Base-by-base conservation (phyloP, 2,113 vertebrate species). In the Petaurus breviceps region DNA sequence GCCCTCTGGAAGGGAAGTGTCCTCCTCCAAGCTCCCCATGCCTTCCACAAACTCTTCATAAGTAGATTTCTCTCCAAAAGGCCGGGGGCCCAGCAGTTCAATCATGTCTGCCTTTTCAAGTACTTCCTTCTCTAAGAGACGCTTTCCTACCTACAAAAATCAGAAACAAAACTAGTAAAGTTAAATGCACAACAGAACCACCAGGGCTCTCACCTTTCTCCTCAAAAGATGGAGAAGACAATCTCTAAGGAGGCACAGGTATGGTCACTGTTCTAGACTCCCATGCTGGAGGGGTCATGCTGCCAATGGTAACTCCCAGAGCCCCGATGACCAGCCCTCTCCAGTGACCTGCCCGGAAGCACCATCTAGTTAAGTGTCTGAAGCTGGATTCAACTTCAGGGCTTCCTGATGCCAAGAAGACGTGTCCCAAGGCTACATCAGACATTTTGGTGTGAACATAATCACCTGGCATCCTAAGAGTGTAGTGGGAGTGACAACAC, bases 41-140 rank as follows among this genome's bases (percentile, higher is more conserved):
- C 98, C 98, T 53, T 98, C 98, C 28, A 99, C 98, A 94, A 98
- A 98, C 28, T 99, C 98, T 96, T 98, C 98, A 10, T 98, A 98
- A 1, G 98, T 97, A 89, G 98, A 97, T 94, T 98, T 98, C 97
- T 98, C 98, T 0, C 93, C 53, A 23, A 98, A 99, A 8, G 98
- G 98, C 51, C 98, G 90, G 0, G 98, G 97, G 0, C 99, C 98
- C 25, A 98, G 95, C 31, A 98, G 93, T 89, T 98, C 98, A 23
- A 98, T 50, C 98, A 98, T 97, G 94, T 98, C 98, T 0, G 97
- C 97, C 96, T 99, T 98, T 93, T 98, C 98, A 95, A 99, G 98
- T 0, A 99, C 98, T 94, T 98, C 98, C 91, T 98, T 98, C 95
- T 98, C 98, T 96, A 98, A 94, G 46, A 99, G 98, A 25, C 89